These are phyloP conservation scores for Drosophila miranda DNA, from an alignment of 1,140 invertebrate species.

Conservation along the genomic window DNA sequence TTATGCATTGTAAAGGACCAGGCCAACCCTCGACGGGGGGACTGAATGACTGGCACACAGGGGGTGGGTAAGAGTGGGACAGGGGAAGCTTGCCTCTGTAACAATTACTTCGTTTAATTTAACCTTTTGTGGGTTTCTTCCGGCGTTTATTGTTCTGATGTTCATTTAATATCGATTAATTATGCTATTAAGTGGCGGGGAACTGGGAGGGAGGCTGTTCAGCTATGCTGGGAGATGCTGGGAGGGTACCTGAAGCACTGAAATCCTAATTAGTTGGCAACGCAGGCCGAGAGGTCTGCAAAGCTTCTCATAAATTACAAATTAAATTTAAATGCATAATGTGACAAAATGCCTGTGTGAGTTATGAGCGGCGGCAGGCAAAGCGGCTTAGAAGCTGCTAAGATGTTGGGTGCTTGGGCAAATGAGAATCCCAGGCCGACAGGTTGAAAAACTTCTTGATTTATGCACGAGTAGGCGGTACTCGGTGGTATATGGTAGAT, in stretches of 20 bases:
- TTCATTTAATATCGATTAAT: constrained; percentile 81
- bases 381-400: constrained; percentile 75
- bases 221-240: not conserved
- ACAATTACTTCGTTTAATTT: constrained; percentile 81
- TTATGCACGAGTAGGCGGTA: constrained; percentile 48
- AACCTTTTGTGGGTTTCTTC: constrained; percentile 76
- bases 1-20: constrained; percentile 65
- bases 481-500: not conserved
- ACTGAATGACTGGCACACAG: not conserved
- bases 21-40: constrained; percentile 24
- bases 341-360: constrained; percentile 65
- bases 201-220: no score
- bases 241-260: constrained; percentile 4
- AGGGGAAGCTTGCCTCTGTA: constrained; percentile 40
- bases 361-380: constrained; percentile 56
- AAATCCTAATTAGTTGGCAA: constrained; percentile 52
- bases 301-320: constrained; percentile 73
- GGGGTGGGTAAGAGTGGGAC: constrained; percentile 18
- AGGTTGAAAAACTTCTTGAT: constrained; percentile 45
- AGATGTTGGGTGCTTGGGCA: constrained; percentile 55
- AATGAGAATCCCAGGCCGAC: constrained; percentile 46
- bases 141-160: constrained; percentile 63
- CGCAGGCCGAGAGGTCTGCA: constrained; percentile 29
- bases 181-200: constrained; percentile 62
- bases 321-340: constrained; percentile 77